phyloP scores from a whole-genome alignment of 2,797 vertebrate genomes.

The Anniella stebbinsi region DNA sequence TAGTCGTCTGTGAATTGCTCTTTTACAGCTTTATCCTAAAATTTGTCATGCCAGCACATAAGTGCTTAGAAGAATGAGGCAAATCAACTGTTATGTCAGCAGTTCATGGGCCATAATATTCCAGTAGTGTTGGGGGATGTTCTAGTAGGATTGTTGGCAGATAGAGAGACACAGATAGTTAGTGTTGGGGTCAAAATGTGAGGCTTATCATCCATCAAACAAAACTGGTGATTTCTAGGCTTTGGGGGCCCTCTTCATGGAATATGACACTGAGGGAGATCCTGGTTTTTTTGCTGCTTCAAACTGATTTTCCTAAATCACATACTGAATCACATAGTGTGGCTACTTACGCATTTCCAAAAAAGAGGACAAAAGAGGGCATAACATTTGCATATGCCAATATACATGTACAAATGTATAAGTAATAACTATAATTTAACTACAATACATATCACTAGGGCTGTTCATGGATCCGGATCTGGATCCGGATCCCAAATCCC shows the following conservation, averaged over 20 bases:
- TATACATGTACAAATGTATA: too few relatives aligned
- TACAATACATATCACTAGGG: too few relatives aligned
- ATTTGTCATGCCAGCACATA: slow-evolving; percentile 2
- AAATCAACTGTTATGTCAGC: slow-evolving; percentile 11
- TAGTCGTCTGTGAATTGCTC: slow-evolving; percentile 9
- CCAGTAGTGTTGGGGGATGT: background rate
- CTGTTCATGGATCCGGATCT: too few relatives aligned
- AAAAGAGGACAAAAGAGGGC: background rate
- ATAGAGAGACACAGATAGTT: background rate
- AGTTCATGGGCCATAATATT: background rate
- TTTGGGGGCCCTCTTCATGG: background rate
- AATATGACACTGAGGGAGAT: background rate
- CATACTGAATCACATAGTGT: background rate
- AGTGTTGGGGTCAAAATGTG: background rate
- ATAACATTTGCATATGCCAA: too few relatives aligned
- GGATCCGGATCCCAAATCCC: too few relatives aligned
- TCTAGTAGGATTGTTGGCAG: background rate
- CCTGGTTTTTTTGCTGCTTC: background rate
- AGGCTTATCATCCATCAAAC: background rate
- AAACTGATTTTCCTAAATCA: background rate
- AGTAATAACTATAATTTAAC: too few relatives aligned
- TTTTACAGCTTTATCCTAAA: slow-evolving; percentile 11
- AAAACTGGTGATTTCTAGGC: background rate
- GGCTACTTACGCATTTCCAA: too few relatives aligned
- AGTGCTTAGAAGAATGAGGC: background rate